Evolutionary conservation across 30 jellyfish, hydroid and myxozoan species (phyloP).

Genomic region (Catostylus mosaicus): DNA sequence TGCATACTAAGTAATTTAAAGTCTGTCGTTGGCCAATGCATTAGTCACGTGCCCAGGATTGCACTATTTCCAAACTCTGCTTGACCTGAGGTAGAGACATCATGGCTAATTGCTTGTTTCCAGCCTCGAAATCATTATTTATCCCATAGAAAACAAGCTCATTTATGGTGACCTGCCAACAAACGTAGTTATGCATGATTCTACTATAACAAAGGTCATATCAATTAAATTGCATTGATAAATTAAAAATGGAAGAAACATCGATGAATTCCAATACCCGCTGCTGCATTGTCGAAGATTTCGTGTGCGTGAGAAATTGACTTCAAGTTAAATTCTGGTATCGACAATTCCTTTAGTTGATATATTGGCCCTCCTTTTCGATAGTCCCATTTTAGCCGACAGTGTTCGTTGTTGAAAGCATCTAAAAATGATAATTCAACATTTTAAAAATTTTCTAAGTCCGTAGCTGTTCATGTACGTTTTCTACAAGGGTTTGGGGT

Average conservation of each 20-base stretch:
- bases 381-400: conserved; percentile 56
- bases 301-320: conserved; percentile 5
- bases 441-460: not conserved
- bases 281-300: not conserved
- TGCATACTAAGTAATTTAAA: no score
- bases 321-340: conserved; percentile 51
- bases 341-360: conserved; percentile 6
- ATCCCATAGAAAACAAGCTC: not conserved
- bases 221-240: not conserved
- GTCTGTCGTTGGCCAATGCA: no score
- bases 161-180: not conserved
- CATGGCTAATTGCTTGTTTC: no score
- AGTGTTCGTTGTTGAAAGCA: conserved; percentile 66
- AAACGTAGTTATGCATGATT: not conserved
- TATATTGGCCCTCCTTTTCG: conserved; percentile 66
- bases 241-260: not conserved
- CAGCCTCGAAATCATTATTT: not conserved
- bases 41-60: no score
- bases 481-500: not conserved
- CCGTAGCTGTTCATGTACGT: not conserved
- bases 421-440: conserved; percentile 19
- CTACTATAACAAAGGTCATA: not conserved
- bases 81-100: no score
- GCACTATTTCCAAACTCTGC: no score
- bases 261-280: conserved; percentile 6